Base-by-base conservation (phyloP, 1,140 invertebrate species). In the Lanistes nyassanus region DNA sequence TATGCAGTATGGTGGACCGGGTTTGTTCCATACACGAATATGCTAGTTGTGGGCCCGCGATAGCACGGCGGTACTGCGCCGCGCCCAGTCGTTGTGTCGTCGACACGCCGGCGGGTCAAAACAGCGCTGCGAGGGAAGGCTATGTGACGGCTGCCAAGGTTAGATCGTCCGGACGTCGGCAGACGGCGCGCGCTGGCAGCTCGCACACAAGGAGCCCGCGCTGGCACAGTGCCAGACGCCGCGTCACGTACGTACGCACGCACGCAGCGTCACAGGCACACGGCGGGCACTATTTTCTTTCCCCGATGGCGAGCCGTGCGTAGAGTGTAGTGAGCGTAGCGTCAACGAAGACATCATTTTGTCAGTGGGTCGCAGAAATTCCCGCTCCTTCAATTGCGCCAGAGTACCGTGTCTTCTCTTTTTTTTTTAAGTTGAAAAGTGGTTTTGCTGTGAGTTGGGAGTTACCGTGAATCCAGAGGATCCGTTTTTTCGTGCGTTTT, bases 221-320 rank as follows among this genome's bases (percentile, higher is more conserved):
- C 60, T 72, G 70, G 70, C 70, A 72, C 56, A 7, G 70, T 72
- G 70, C 70, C 70, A 72, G 56, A 55, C 55, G 67, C 21, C 16
- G 51, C 68, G 37, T 16, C 68, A 55, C 53, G 19, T n/a, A 26
- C 37, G 36, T 56, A 72, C 70, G 56, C 51, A 56, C 56, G 31
- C 70, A 72, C 55, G 53, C 70, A 72, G 31, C 2, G 42, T 9
- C 42, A 47, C 42, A 16, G 1, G 19, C 19, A 62, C 70, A 72
- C 70, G 70, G n/a, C 70, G 60, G 55, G 70, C 70, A 72, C 70
- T 72, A 72, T 42, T 72, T 72, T 72, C 56, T 62, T 72, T 60
- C 36, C n/a, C 39, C 37, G 56, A 60, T 58, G 55, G 68, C 36
- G 26, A 56, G 70, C 68, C 55, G 60, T 55, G 53, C 58, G 69